Evolutionary conservation across 1,140 invertebrate genomes (phyloP).

Genomic region (Halesus radiatus): DNA sequence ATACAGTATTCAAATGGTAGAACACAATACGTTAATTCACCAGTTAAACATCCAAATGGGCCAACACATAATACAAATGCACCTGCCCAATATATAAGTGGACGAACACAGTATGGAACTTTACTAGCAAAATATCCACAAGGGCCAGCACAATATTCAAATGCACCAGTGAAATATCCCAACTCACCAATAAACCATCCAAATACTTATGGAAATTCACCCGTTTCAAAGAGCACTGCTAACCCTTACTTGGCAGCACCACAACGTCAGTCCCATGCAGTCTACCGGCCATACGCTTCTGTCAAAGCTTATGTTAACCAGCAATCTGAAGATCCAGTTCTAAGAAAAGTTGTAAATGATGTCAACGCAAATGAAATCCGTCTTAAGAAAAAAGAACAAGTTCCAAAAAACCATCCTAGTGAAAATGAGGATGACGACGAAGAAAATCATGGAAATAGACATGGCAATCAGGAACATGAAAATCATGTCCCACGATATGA

Average conservation of each 20-base stretch:
- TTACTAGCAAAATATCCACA: too few species aligned
- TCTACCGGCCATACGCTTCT: slow-evolving; percentile 65
- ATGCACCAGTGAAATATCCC: too few species aligned
- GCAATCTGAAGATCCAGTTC: slow-evolving; percentile 65
- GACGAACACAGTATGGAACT: too few species aligned
- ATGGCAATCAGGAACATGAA: slow-evolving; percentile 60
- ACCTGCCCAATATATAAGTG: too few species aligned
- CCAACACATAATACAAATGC: neutral
- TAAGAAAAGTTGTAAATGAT: slow-evolving; percentile 65
- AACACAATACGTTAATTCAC: neutral
- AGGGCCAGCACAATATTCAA: too few species aligned
- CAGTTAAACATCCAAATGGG: neutral
- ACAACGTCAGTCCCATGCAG: slow-evolving; percentile 51
- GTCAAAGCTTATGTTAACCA: slow-evolving; percentile 63
- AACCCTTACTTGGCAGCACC: neutral
- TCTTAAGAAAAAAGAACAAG: slow-evolving; percentile 62
- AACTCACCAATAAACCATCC: neutral
- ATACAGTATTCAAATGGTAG: too few species aligned
- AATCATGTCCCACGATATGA: slow-evolving; percentile 63
- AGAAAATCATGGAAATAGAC: slow-evolving; percentile 50
- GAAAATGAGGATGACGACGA: slow-evolving; percentile 59
- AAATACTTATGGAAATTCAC: slow-evolving; percentile 32
- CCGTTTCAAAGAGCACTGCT: neutral
- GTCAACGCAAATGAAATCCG: slow-evolving; percentile 62
- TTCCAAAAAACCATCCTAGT: slow-evolving; percentile 61